phyloP scores from a whole-genome alignment of 2,888 invertebrate species.

The Agrenia bidenticulata region DNA sequence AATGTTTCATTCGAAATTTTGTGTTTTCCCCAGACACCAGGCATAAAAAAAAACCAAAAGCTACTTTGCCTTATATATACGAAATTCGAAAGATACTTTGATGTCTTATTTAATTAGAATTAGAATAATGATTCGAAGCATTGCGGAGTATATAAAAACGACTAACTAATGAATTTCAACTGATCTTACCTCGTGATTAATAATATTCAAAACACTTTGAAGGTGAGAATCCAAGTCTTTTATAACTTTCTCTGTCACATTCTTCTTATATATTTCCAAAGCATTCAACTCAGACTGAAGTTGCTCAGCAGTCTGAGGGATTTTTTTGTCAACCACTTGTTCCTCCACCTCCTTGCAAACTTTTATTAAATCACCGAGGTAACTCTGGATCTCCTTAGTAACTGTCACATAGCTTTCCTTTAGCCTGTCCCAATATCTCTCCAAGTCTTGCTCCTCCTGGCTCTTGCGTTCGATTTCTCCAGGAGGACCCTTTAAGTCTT shows the following conservation, averaged over 20 bases:
- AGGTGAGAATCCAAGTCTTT: not conserved
- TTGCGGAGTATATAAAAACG: too few species aligned
- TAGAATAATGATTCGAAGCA: too few species aligned
- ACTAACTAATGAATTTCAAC: too few species aligned
- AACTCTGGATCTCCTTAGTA: conserved; percentile 31
- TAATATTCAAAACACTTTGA: not conserved
- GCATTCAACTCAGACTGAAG: conserved; percentile 21
- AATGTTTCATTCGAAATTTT: too few species aligned
- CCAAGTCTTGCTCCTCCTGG: conserved; percentile 33
- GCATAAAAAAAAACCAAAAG: too few species aligned
- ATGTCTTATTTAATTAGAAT: too few species aligned
- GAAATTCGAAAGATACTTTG: too few species aligned
- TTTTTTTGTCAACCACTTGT: not conserved
- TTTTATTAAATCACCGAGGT: conserved; percentile 10
- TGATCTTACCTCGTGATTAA: not conserved
- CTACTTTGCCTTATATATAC: too few species aligned
- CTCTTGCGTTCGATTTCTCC: conserved; percentile 21
- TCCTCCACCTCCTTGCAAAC: conserved; percentile 27
- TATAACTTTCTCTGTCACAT: not conserved
- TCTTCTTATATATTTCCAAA: conserved; percentile 16
- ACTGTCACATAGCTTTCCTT: conserved; percentile 41
- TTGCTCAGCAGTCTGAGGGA: conserved; percentile 5
- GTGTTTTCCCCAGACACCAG: too few species aligned
- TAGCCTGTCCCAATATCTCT: conserved; percentile 37
- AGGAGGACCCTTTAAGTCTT: not conserved